Base-by-base conservation (phyloP, 2,113 vertebrate genomes). In the Nicator chloris region DNA sequence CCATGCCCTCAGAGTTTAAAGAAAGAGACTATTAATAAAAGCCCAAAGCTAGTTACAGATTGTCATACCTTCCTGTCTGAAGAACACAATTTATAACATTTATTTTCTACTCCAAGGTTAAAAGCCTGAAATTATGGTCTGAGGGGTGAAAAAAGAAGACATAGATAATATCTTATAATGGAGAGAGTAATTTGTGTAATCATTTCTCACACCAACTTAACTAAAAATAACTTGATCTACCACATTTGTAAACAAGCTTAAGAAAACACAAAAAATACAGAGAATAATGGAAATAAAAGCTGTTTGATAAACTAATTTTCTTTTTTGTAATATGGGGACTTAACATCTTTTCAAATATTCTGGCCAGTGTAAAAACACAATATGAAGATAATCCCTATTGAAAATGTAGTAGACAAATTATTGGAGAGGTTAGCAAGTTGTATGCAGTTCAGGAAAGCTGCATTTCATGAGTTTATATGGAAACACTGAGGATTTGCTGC, bases 91-190 rank as follows among this genome's bases (percentile, higher is more conserved):
- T 84, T 51, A 96, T 94, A 86, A 96, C 92, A 97, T 97, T 97
- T 98, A 95, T 98, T 97, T 98, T 94, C 92, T 93, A 95, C 87
- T 95, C 91, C 95, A 97, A 98, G 83, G 90, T 96, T 97, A 93
- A 97, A 96, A 90, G 71, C 44, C 65, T 97, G 73, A 97, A 98
- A 96, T 97, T 96, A 97, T 84, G 88, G 87, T 97, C 97, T 93
- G 95, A 97, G 69, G 37, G 64, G 96, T 81, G 72, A 97, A 93
- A 94, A 97, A 95, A n/a, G 11, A 72, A 20, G 24, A 71, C 28
- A 97, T 86, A 28, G 47, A 17, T 90, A 96, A 90, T 92, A 92
- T 79, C 60, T 95, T 97, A 64, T 86, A 82, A 83, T 90, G 84
- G 85, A 97, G 80, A 98, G 80, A 95, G 77, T 95, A 95, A 97